phyloP scores from a whole-genome alignment of 1,140 invertebrate genomes.

The Metaphire vulgaris region DNA sequence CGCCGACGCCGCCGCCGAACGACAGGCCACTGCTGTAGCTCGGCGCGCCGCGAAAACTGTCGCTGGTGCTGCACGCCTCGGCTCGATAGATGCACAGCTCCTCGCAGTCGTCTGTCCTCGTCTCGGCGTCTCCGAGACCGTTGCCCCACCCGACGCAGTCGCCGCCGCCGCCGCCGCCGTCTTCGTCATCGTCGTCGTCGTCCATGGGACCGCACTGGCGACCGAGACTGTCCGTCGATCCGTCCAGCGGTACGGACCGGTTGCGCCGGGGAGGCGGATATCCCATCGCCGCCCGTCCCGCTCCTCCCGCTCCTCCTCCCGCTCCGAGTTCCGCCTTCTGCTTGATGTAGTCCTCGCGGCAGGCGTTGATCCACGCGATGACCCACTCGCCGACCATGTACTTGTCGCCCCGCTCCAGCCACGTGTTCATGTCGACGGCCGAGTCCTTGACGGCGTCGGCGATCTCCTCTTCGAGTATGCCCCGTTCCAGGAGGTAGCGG shows the following conservation, averaged over 20 bases:
- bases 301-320: neutral
- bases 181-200: slow-evolving; percentile 2
- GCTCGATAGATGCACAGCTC: neutral
- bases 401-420: slow-evolving; percentile 24
- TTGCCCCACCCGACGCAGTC: no score
- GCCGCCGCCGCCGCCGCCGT: neutral
- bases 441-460: slow-evolving; percentile 29
- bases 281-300: neutral
- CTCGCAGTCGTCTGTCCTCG: neutral
- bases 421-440: slow-evolving; percentile 23
- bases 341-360: slow-evolving; percentile 20
- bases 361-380: slow-evolving; percentile 30
- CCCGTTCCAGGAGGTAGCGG: slow-evolving; percentile 26
- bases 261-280: neutral
- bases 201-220: neutral
- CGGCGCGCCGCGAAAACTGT: neutral
- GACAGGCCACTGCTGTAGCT: neutral
- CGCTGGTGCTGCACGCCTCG: neutral
- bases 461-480: slow-evolving; percentile 28
- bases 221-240: neutral
- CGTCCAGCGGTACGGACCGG: no score
- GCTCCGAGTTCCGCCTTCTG: neutral
- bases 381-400: slow-evolving; percentile 31
- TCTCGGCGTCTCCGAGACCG: neutral
- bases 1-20: neutral